A percentile compares a stretch with the other conserved stretches of the same genome.
Evolutionary conservation across 1,140 invertebrate species (phyloP).

Genomic region (Pogonomyrmex barbatus): DNA sequence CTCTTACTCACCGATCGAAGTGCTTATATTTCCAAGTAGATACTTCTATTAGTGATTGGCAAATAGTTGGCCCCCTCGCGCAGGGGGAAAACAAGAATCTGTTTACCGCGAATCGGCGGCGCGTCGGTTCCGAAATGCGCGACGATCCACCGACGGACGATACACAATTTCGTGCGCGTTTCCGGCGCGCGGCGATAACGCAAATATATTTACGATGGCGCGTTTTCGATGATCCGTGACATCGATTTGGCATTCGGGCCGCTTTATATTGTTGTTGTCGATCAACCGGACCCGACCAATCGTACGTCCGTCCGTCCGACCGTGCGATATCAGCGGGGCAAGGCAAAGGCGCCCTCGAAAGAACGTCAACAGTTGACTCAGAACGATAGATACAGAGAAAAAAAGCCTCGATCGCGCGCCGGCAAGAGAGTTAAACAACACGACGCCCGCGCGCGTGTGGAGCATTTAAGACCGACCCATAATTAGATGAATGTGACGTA

Average conservation of each 20-base stretch:
- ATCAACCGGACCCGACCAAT: neutral
- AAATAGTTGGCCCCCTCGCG: constrained; percentile 2
- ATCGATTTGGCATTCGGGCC: constrained; percentile 34
- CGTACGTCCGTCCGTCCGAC: neutral
- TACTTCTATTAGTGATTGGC: constrained; percentile 8
- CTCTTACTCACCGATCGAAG: constrained; percentile 26
- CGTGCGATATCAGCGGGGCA: constrained; percentile 28
- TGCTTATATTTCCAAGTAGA: constrained; percentile 39
- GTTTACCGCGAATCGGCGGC: constrained; percentile 16
- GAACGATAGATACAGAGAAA: constrained; percentile 9
- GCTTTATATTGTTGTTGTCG: constrained; percentile 41
- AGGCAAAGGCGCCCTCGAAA: constrained; percentile 42
- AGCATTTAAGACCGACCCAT: constrained; percentile 52
- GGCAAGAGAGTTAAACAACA: neutral
- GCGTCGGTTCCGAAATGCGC: neutral
- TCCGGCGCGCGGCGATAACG: constrained; percentile 15
- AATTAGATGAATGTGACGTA: constrained; percentile 68
- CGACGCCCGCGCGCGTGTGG: constrained; percentile 3
- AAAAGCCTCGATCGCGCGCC: constrained; percentile 1
- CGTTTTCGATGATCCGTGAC: constrained; percentile 13
- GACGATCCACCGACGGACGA: neutral
- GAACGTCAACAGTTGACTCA: constrained; percentile 47
- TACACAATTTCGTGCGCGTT: constrained; percentile 1
- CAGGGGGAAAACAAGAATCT: neutral
- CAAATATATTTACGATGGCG: constrained; percentile 33